Evolutionary conservation across 2,888 invertebrate species (phyloP).

Genomic region (Mesorhabditis sp.): DNA sequence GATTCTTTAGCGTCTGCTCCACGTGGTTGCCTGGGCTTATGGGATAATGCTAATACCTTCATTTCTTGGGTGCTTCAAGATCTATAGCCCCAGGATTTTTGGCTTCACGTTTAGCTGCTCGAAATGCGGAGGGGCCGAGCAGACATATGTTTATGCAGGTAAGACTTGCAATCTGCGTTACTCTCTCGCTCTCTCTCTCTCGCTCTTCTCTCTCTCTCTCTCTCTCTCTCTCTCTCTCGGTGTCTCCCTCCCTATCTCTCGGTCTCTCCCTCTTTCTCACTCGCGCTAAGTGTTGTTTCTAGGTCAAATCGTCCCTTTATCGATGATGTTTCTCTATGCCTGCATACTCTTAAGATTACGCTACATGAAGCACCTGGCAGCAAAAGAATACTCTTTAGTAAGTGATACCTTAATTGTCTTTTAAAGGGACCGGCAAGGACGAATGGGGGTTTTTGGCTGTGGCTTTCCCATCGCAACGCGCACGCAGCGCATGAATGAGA

Average conservation of each 20-base stretch:
- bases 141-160: background rate
- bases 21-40: background rate
- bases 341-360: background rate
- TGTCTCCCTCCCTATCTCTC: too few relatives aligned
- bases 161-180: too few relatives aligned
- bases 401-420: background rate
- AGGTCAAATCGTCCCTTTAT: background rate
- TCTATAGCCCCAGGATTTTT: background rate
- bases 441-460: too few relatives aligned
- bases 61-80: background rate
- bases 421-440: too few relatives aligned
- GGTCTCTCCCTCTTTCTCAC: too few relatives aligned
- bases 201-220: too few relatives aligned
- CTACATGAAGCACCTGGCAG: background rate
- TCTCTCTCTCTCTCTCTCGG: too few relatives aligned
- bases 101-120: background rate
- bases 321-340: background rate
- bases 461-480: too few relatives aligned
- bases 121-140: background rate
- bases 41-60: background rate
- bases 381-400: background rate
- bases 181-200: too few relatives aligned
- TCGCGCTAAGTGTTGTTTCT: too few relatives aligned
- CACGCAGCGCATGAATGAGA: too few relatives aligned
- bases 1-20: background rate